Percentiles rank a stretch among this genome's conserved stretches.
Conservation (phyloP, 2,113 vertebrate genomes). For the Mastomys natalensis region DNA sequence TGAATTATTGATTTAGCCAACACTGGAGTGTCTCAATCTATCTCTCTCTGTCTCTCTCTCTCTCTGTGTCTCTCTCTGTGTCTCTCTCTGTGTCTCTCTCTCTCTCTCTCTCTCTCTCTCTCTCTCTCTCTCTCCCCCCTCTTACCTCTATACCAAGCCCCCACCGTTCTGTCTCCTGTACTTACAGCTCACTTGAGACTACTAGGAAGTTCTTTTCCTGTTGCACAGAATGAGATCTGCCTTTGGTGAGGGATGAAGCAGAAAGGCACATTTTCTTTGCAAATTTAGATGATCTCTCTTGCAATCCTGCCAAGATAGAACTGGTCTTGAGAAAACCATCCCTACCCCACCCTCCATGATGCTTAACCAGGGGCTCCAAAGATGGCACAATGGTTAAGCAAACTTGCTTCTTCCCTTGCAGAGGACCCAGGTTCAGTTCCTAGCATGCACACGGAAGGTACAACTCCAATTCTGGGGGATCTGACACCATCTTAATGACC, state of each 20-base stretch:
- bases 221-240: constrained; percentile 19
- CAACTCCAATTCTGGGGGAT: not conserved
- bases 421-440: not conserved
- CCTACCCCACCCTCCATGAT: not conserved
- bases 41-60: too few species aligned
- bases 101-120: too few species aligned
- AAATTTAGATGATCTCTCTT: not conserved
- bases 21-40: not conserved
- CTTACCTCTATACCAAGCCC: not conserved
- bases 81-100: not conserved
- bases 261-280: constrained; percentile 42
- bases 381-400: not conserved
- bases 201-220: not conserved
- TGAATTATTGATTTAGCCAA: constrained; percentile 69
- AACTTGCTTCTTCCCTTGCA: not conserved
- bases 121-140: too few species aligned
- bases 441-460: not conserved
- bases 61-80: not conserved
- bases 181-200: not conserved
- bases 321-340: not conserved
- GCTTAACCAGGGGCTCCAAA: not conserved
- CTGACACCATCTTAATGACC: not conserved
- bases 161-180: not conserved
- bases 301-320: not conserved
- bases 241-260: not conserved